Evolutionary conservation across 2,888 invertebrate species (phyloP).

Genomic region (Athalia cordata): DNA sequence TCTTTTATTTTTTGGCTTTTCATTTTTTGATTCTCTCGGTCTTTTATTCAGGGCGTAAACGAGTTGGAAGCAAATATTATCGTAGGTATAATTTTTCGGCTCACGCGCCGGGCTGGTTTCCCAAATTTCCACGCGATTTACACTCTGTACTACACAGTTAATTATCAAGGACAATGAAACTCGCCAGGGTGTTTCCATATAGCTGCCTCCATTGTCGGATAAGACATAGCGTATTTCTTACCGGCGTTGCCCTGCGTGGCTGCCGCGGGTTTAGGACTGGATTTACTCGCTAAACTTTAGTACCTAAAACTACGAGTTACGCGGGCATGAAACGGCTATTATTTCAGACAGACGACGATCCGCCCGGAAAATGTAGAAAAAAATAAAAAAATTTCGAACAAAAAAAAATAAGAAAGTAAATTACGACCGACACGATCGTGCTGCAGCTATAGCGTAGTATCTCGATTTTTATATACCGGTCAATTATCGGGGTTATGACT

Average conservation of each 20-base stretch:
- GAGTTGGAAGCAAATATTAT: not conserved
- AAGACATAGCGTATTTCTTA: conserved; percentile 18
- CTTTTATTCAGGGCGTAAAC: not conserved
- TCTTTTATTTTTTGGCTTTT: no score
- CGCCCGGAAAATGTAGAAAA: no score
- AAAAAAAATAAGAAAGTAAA: not conserved
- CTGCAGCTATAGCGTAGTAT: no score
- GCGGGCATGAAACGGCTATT: no score
- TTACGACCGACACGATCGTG: no score
- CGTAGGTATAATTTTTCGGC: not conserved
- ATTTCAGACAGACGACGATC: no score
- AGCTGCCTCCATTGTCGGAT: conserved; percentile 17
- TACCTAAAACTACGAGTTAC: not conserved
- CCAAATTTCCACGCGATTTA: conserved; percentile 35
- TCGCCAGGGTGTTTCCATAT: not conserved
- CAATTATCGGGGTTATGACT: conserved; percentile 35
- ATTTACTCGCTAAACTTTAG: conserved; percentile 23
- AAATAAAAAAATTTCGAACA: not conserved
- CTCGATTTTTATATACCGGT: not conserved
- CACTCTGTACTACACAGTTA: conserved; percentile 38
- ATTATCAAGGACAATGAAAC: conserved; percentile 40
- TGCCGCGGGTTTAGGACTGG: not conserved
- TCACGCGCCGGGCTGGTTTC: not conserved
- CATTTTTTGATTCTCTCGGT: no score
- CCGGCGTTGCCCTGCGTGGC: not conserved